Base-by-base conservation (phyloP, 2,797 vertebrate species). In the Erithacus rubecula region DNA sequence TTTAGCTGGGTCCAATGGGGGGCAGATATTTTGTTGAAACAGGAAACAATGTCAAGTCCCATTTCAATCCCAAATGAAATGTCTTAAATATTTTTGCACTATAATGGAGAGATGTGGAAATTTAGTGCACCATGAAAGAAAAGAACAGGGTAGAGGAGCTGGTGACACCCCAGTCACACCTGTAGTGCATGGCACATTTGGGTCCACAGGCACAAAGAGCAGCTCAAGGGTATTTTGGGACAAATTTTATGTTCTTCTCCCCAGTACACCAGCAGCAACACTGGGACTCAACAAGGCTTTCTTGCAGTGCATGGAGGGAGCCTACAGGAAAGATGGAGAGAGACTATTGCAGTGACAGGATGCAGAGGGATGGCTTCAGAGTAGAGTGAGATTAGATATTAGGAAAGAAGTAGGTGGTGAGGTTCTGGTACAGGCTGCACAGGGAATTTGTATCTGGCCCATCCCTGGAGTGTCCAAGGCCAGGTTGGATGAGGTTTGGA, bases 91-190 rank as follows among this genome's bases (percentile, higher is more conserved):
- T 36, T n/a, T 87, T 56, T 60, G 11, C 17, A 15, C 23, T 23
- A 0, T 34, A 14, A 18, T 36, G 9, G n/a, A 76, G 41, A 60
- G 15, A 52, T 55, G 49, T 43, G 36, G 46, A 80, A 79, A 88
- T 75, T 41, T 6, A 46, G 21, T 2, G 1, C 43, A 21, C 20
- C 5, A 0, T 59, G 75, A 55, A 85, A 71, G 39, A 49, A 47
- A 70, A 82, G 34, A 65, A 7, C 12, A 22, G 0, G 4, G 7
- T 58, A 24, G 30, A 83, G 36, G 59, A 63, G 8, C 15, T 67
- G 22, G 60, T 4, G 4, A 30, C 20, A 24, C 13, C 43, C 22
- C 46, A 36, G 14, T 55, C 55, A 12, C 18, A 24, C 0, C 0
- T 44, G 43, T 52, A 44, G 27, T 5, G 0, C 2, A 3, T 37